phyloP scores from a whole-genome alignment of 2,888 invertebrate genomes.

The Drosophila putrida region DNA sequence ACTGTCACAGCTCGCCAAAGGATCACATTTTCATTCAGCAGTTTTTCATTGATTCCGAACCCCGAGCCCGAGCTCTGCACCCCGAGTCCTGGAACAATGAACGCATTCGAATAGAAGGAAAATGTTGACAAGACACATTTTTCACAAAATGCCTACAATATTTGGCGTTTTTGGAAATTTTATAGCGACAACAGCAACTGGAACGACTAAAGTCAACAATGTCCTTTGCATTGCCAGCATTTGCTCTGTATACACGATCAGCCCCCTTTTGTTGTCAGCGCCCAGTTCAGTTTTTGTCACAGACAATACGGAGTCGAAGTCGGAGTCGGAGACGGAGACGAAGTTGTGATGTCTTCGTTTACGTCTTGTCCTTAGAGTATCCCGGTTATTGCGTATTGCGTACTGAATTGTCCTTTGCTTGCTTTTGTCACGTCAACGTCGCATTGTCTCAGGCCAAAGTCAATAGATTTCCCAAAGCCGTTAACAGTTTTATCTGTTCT shows the following conservation, averaged over 20 bases:
- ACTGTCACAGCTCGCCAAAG: conserved; percentile 74
- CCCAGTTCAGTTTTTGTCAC: conserved; percentile 60
- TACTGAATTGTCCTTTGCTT: conserved; percentile 49
- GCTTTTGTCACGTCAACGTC: conserved; percentile 64
- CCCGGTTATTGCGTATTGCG: conserved; percentile 15
- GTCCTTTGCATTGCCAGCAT: conserved; percentile 47
- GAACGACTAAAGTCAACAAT: conserved; percentile 54
- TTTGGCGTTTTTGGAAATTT: conserved; percentile 71
- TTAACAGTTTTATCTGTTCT: conserved; percentile 61
- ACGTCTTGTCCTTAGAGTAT: conserved; percentile 17
- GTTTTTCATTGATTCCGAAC: conserved; percentile 72
- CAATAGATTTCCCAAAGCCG: conserved; percentile 68
- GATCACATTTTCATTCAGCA: conserved; percentile 73
- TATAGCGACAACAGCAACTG: conserved; percentile 54
- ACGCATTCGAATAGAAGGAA: conserved; percentile 73
- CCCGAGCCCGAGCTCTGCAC: conserved; percentile 1
- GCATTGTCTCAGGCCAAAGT: conserved; percentile 65
- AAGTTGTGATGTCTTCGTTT: conserved; percentile 49
- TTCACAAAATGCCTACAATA: conserved; percentile 72
- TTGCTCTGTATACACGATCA: conserved; percentile 75
- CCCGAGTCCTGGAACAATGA: conserved; percentile 55
- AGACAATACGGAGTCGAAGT: conserved; percentile 78
- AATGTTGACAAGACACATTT: conserved; percentile 73
- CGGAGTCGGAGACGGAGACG: conserved; percentile 56
- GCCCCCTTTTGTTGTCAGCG: conserved; percentile 79